Evolutionary conservation across 2,888 invertebrate species (phyloP).

Genomic region (Hirtodrosophila histrioides): DNA sequence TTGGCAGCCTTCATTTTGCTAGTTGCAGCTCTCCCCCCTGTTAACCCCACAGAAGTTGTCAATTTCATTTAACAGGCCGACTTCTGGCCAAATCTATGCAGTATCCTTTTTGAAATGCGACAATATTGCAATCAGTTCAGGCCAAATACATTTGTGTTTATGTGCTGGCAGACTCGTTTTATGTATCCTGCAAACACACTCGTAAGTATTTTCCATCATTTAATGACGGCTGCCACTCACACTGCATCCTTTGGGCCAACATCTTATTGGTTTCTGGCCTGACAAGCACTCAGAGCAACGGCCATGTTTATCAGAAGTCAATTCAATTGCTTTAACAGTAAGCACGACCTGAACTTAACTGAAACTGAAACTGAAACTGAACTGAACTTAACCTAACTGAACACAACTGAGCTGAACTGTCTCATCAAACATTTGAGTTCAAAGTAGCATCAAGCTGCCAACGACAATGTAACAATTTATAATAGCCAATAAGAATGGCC

Average conservation of each 20-base stretch:
- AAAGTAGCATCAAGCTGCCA: slow-evolving; percentile 34
- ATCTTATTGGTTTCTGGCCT: slow-evolving; percentile 25
- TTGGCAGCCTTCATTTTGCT: too few species aligned
- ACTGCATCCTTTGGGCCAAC: slow-evolving; percentile 33
- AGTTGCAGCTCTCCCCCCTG: too few species aligned
- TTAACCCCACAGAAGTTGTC: too few species aligned
- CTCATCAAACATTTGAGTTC: not conserved
- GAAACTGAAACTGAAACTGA: too few species aligned
- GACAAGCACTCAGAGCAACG: not conserved
- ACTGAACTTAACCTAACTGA: not conserved
- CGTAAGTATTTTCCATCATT: slow-evolving; percentile 33
- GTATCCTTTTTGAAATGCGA: not conserved
- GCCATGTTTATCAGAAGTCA: slow-evolving; percentile 55
- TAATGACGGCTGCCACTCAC: slow-evolving; percentile 52
- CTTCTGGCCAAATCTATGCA: too few species aligned
- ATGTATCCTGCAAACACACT: slow-evolving; percentile 3
- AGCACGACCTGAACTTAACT: slow-evolving; percentile 1
- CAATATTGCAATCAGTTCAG: not conserved
- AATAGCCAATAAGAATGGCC: not conserved
- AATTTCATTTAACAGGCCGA: too few species aligned
- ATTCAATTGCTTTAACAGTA: slow-evolving; percentile 60
- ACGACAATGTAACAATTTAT: slow-evolving; percentile 4
- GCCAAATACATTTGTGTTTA: not conserved
- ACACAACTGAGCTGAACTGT: not conserved
- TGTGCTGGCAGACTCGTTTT: not conserved